Conservation (phyloP, 2,797 vertebrate species). For the Eupleurogrammus muticus region DNA sequence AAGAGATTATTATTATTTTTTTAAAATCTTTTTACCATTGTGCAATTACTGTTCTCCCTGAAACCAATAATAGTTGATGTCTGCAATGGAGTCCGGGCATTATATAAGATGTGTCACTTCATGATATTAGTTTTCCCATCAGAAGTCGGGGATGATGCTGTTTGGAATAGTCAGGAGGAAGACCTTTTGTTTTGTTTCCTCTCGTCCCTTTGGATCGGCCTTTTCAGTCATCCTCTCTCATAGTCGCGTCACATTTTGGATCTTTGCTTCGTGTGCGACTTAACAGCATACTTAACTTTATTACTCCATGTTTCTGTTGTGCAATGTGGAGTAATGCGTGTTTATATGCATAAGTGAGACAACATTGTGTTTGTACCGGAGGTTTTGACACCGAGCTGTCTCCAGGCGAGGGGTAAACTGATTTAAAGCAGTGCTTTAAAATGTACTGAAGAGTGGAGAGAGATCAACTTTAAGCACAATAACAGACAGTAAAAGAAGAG, state of each 20-base stretch:
- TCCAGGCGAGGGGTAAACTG: constrained; percentile 51
- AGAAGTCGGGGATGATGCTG: constrained; percentile 46
- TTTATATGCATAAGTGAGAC: constrained; percentile 29
- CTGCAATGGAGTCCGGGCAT: constrained; percentile 39
- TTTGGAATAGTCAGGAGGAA: constrained; percentile 13
- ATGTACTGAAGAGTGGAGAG: constrained; percentile 52
- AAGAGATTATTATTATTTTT: constrained; percentile 72
- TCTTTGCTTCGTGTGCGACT: neutral
- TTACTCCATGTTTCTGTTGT: constrained; percentile 29
- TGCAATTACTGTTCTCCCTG: constrained; percentile 71
- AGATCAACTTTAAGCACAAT: constrained; percentile 40
- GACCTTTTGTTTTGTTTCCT: constrained; percentile 31
- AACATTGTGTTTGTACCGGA: constrained; percentile 29
- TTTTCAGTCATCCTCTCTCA: constrained; percentile 9
- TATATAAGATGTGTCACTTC: constrained; percentile 61
- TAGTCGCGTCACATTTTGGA: constrained; percentile 14
- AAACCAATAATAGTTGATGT: constrained; percentile 75
- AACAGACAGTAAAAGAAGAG: constrained; percentile 43
- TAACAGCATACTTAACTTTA: constrained; percentile 12
- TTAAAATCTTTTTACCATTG: constrained; percentile 68
- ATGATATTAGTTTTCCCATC: constrained; percentile 68
- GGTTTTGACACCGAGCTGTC: constrained; percentile 51
- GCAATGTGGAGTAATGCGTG: constrained; percentile 6
- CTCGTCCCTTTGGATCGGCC: neutral
- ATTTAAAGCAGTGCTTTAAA: constrained; percentile 66